Percentiles rank a stretch among this genome's conserved stretches.
Evolutionary conservation across 2,113 vertebrate species (phyloP).

Genomic region (Crotalus helleri): DNA sequence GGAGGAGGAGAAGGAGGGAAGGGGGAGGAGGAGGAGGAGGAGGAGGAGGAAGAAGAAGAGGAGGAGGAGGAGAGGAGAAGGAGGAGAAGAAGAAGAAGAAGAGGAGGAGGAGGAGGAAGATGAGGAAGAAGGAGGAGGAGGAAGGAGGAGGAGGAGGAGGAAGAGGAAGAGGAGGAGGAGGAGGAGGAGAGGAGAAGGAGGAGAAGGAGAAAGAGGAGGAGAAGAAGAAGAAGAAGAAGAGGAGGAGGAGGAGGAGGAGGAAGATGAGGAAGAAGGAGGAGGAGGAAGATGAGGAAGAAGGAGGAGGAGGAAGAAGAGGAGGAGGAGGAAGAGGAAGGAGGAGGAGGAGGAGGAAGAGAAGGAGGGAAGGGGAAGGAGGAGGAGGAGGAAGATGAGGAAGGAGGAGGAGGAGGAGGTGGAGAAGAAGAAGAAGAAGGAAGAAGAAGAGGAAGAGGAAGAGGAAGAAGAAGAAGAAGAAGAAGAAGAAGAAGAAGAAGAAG

Average conservation of each 20-base stretch:
- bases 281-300: accelerated
- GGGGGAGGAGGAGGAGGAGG: accelerated
- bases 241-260: accelerated
- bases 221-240: too few species aligned
- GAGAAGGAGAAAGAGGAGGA: too few species aligned
- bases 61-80: accelerated
- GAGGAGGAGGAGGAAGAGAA: accelerated
- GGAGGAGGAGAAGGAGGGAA: accelerated
- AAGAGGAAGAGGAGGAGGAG: accelerated
- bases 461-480: too few species aligned
- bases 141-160: too few species aligned
- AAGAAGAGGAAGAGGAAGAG: too few species aligned
- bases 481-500: accelerated
- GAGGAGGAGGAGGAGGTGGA: accelerated
- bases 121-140: accelerated
- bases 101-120: accelerated
- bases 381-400: too few species aligned
- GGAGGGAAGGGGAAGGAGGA: too few species aligned
- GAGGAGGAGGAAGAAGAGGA: accelerated
- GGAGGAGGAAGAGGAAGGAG: accelerated
- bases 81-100: too few species aligned
- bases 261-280: accelerated
- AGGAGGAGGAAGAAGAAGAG: accelerated
- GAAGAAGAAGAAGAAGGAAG: too few species aligned
- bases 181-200: too few species aligned